phyloP scores from a whole-genome alignment of 2,113 vertebrate genomes.

The Pundamilia nyererei region DNA sequence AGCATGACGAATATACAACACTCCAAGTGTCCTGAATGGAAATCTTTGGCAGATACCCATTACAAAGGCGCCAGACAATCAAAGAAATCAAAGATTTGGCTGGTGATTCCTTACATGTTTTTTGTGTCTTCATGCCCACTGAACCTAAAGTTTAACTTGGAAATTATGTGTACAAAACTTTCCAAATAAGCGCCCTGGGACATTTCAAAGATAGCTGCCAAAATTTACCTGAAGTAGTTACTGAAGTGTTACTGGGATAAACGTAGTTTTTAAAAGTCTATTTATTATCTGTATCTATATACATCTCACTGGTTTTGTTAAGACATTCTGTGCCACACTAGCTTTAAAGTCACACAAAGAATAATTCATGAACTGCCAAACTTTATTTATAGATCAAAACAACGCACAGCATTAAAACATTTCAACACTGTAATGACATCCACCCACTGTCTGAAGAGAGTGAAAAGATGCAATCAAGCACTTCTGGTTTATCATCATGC shows the following conservation, averaged over 20 bases:
- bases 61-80: neutral
- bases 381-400: slow-evolving; percentile 65
- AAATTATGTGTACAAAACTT: neutral
- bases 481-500: slow-evolving; percentile 48
- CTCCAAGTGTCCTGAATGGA: neutral
- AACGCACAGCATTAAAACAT: slow-evolving; percentile 53
- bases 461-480: slow-evolving; percentile 41
- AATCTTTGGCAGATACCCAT: neutral
- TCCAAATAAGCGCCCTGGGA: neutral
- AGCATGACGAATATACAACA: neutral
- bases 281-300: neutral
- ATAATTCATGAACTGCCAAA: slow-evolving; percentile 16
- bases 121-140: neutral
- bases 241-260: neutral
- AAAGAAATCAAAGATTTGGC: neutral
- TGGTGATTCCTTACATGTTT: neutral
- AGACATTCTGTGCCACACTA: neutral
- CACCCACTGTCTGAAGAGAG: slow-evolving; percentile 35
- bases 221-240: neutral
- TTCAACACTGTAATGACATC: slow-evolving; percentile 45
- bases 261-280: neutral
- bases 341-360: neutral
- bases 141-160: neutral
- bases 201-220: neutral
- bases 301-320: neutral